Evolutionary conservation across 2,888 invertebrate genomes (phyloP), one percentile per base, ranked within the genome.

Genomic region (Ctenicera cuprea): DNA sequence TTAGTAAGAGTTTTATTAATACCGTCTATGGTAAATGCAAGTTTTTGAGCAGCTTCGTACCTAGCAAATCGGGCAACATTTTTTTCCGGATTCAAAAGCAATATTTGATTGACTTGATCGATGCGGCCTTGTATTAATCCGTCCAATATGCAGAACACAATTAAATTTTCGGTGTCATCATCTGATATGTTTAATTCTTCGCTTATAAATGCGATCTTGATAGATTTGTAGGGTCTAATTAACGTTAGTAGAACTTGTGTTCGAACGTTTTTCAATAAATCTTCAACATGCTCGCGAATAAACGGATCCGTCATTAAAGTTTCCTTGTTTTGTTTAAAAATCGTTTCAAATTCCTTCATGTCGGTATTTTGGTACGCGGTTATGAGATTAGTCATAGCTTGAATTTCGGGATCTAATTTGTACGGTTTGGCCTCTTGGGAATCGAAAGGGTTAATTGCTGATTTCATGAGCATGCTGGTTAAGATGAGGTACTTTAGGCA

Each of bases 391-490:
- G 98, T 99, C 98, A 99, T 99, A 12, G 98, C 98, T 79, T 98
- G 90, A 82, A 99, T 98, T 88, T 99, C 99, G 0, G 97, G 96
- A 88, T 99, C 98, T 86, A 98, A 98, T 88, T 98, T 98, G 87
- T 99, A 99, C 0, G 99, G 99, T 85, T 99, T 99, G 0, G 99
- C 99, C 89, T 99, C 99, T 89, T 99, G 99, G 0, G 98, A 98
- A 88, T 99, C 99, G 87, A 99, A 99, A 0, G 99, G 99, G 88
- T 99, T 99, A 78, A 99, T 99, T 33, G 97, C 97, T 0, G 98
- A 98, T 86, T 98, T 97, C 97, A 98, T 98, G 77, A 99, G 89
- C 95, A 99, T 99, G 87, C 98, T 99, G 12, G 99, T 99, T 84
- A 99, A 88, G 30, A 99, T 98, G 76, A 99, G 90, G 87, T 99